phyloP scores from a whole-genome alignment of 2,888 invertebrate species.

The Acanthosepion pharaonis region DNA sequence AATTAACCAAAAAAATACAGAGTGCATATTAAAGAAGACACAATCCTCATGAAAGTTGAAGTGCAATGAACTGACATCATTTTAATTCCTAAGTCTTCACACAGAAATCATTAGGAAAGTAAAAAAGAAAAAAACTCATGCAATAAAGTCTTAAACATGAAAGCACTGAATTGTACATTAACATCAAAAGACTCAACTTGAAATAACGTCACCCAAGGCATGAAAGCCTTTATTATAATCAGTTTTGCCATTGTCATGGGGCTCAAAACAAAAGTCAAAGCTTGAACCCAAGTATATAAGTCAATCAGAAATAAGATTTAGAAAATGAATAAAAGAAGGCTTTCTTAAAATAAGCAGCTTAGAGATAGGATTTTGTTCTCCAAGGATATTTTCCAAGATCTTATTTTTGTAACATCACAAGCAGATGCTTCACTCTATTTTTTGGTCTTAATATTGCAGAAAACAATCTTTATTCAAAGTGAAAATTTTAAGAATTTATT shows the following conservation, averaged over 20 bases:
- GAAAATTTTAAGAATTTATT: not conserved
- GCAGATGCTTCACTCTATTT: not conserved
- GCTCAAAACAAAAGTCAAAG: not conserved
- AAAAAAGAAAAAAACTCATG: not conserved
- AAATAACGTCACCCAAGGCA: conserved; percentile 8
- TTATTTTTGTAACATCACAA: not conserved
- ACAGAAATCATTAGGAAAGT: not conserved
- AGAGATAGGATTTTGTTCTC: not conserved
- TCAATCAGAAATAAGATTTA: conserved; percentile 16
- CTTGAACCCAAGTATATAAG: no score
- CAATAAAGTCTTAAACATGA: not conserved
- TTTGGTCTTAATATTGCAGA: not conserved
- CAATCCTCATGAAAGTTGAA: not conserved
- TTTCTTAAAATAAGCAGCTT: conserved; percentile 15
- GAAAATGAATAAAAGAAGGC: not conserved
- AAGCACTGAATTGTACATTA: not conserved
- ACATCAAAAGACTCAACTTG: not conserved
- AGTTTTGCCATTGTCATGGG: not conserved
- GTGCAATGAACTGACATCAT: not conserved
- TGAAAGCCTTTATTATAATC: conserved; percentile 33
- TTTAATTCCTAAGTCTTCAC: conserved; percentile 1
- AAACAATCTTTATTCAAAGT: not conserved
- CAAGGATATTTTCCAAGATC: not conserved
- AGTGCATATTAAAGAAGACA: not conserved
- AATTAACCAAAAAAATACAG: not conserved